Base-by-base conservation (phyloP, 2,113 vertebrate genomes). In the Actenoides lindsayi region DNA sequence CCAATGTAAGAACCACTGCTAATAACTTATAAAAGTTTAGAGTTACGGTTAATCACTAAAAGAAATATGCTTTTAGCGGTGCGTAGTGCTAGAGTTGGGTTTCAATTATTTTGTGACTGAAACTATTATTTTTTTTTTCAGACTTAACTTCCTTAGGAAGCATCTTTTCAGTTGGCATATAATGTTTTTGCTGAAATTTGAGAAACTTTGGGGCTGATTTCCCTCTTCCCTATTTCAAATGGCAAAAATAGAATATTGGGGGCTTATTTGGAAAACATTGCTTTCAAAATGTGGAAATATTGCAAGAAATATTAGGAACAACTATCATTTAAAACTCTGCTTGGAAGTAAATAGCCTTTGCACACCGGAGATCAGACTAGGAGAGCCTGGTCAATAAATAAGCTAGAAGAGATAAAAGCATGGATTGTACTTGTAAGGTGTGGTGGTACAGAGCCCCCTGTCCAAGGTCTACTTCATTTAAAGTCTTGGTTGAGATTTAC, bases 1-100 rank as follows among this genome's bases (percentile, higher is more conserved):
- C 99, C 79, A 99, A 99, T 83, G 99, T 99, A 97, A 98, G 98
- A 48, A 89, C 64, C 51, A 51, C 16, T 89, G 71, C 57, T 79
- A 65, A 33, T 59, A 70, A 39, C 23, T 78, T 73, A 5, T 5
- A 17, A 27, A 64, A 73, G 16, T 62, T 65, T n/a, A 54, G 24
- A 76, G 48, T 60, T 54, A 33, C 19, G 39, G 23, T 71, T 80
- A 79, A 9, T 60, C n/a, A 35, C 63, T 51, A 9, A 57, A 82
- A 94, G 11, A 57, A 79, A 50, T 65, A 28, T 41, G 27, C 7
- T 54, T 82, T 76, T 87, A 78, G 24, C 35, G 20, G 19, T 60
- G 41, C 9, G 0, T 59, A 24, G 15, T 31, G 33, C 35, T 59
- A 37, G 62, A 64, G 17, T 31, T 63, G 13, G 10, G 13, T 83